Evolutionary conservation across 2,797 vertebrate species (phyloP).

Genomic region (Chlorospingus flavigularis): DNA sequence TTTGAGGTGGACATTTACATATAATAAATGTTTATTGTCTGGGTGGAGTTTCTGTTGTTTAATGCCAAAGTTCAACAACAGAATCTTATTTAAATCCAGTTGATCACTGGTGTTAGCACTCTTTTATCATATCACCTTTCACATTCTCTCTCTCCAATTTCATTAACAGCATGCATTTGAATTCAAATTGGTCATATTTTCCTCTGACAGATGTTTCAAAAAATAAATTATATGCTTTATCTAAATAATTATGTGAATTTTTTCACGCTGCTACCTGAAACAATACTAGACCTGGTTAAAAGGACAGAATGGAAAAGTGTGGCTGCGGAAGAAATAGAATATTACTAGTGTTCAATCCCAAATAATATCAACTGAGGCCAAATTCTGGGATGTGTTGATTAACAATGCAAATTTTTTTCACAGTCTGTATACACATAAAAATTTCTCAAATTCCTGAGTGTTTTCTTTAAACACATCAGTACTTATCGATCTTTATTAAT

Average conservation of each 20-base stretch:
- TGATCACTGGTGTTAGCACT: accelerated
- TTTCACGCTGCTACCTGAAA: not conserved
- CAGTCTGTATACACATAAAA: not conserved
- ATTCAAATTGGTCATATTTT: not conserved
- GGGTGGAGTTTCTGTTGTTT: not conserved
- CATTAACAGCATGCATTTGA: not conserved
- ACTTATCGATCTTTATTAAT: not conserved
- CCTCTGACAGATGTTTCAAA: not conserved
- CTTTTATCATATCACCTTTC: not conserved
- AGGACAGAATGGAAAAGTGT: not conserved
- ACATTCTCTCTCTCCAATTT: not conserved
- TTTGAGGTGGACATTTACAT: not conserved
- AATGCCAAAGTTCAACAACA: not conserved
- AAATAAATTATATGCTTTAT: not conserved
- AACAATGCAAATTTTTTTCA: not conserved
- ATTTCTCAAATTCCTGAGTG: not conserved
- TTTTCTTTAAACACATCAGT: not conserved
- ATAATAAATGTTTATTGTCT: not conserved
- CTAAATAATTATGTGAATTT: not conserved
- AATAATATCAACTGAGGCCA: not conserved
- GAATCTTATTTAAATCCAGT: not conserved
- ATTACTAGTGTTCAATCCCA: not conserved
- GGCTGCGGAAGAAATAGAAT: not conserved
- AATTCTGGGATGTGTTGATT: not conserved
- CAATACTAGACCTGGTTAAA: not conserved